Conservation (phyloP, 2,797 vertebrate genomes). For the Tragelaphus oryx region DNA sequence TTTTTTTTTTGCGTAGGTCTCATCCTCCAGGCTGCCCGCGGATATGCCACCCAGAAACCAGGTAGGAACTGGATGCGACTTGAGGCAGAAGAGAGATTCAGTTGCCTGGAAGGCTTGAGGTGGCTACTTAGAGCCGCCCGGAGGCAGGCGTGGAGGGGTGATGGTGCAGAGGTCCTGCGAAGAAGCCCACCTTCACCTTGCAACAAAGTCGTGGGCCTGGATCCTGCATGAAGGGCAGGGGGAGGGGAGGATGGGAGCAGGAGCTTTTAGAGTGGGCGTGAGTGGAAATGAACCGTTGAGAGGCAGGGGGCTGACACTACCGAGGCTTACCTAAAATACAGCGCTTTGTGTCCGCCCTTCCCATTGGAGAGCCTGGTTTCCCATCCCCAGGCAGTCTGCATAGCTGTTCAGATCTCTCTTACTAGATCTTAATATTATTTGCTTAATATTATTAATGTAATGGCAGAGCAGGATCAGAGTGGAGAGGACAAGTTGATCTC, state of each 20-base stretch:
- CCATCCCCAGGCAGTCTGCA: neutral
- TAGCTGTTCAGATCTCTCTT: neutral
- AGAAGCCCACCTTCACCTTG: neutral
- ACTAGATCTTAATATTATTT: neutral
- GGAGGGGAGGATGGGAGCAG: neutral
- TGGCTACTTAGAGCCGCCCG: neutral
- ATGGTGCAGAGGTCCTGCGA: neutral
- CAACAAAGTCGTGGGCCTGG: neutral
- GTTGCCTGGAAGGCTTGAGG: neutral
- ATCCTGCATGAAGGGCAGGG: neutral
- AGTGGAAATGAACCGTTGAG: neutral
- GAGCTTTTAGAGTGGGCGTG: neutral
- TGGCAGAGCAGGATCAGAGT: neutral
- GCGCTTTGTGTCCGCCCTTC: neutral
- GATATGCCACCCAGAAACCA: constrained; percentile 82
- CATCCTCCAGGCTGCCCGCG: constrained; percentile 80
- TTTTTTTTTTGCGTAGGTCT: constrained; percentile 69
- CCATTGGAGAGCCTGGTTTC: neutral
- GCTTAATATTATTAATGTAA: neutral
- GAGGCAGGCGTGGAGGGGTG: neutral
- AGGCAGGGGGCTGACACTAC: neutral
- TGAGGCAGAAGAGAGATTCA: neutral
- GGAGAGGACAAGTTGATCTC: neutral
- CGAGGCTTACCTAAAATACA: neutral
- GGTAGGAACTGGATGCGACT: constrained; percentile 77